Evolutionary conservation across 2,797 vertebrate genomes (phyloP).

Genomic region (Ctenopoma kingsleyae): DNA sequence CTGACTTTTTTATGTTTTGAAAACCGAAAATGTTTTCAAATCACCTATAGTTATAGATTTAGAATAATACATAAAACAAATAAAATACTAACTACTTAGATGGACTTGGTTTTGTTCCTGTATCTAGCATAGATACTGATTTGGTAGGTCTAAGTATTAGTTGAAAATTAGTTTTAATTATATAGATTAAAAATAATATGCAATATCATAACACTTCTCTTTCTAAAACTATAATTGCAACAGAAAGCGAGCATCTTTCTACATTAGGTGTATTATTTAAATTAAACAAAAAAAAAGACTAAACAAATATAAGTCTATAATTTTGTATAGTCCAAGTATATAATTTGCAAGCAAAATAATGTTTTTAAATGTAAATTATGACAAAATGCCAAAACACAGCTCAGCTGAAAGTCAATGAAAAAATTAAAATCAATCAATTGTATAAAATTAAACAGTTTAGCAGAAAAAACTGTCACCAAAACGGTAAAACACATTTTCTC

Average conservation of each 20-base stretch:
- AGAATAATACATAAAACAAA: conserved; percentile 2
- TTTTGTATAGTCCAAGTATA: background rate
- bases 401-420: background rate
- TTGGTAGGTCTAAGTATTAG: background rate
- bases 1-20: too few relatives aligned
- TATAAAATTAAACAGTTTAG: background rate
- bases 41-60: background rate
- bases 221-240: conserved; percentile 5
- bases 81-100: background rate
- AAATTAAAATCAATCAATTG: background rate
- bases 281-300: background rate
- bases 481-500: conserved; percentile 20
- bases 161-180: conserved; percentile 5
- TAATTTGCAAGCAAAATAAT: conserved; percentile 13
- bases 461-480: conserved; percentile 6
- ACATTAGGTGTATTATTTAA: conserved; percentile 10
- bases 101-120: background rate
- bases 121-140: background rate
- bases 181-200: conserved; percentile 6
- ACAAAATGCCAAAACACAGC: conserved; percentile 12
- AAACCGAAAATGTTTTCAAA: too few relatives aligned
- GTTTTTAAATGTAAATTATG: conserved; percentile 1
- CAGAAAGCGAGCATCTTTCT: background rate
- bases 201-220: background rate
- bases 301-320: background rate